Evolutionary conservation across 2,113 vertebrate species (phyloP).

Genomic region (Sinocyclocheilus anophthalmus): DNA sequence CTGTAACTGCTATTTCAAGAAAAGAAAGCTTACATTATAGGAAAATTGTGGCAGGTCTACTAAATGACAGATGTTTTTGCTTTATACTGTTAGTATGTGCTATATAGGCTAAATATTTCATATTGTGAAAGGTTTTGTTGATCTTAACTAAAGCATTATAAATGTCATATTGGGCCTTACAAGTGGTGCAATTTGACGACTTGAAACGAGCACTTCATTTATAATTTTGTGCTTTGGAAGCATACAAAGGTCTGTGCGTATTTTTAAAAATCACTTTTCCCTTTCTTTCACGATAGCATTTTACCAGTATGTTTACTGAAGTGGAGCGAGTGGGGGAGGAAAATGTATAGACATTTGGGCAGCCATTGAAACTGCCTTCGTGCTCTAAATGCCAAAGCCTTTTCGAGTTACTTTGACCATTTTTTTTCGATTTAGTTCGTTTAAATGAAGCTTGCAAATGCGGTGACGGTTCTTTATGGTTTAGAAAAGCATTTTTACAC

Average conservation of each 20-base stretch:
- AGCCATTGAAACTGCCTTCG: conserved; percentile 37
- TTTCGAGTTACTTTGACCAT: neutral
- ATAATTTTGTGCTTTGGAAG: neutral
- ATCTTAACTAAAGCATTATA: conserved; percentile 12
- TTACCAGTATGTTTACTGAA: conserved; percentile 29
- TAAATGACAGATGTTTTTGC: neutral
- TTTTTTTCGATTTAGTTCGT: neutral
- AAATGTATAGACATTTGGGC: conserved; percentile 44
- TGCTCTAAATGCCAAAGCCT: conserved; percentile 20
- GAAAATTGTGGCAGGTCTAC: neutral
- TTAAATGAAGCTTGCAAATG: no score
- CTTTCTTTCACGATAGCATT: neutral
- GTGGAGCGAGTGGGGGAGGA: conserved; percentile 42
- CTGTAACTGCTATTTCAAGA: conserved; percentile 48
- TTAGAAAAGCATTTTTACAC: neutral
- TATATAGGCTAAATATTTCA: conserved; percentile 17
- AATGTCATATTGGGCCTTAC: neutral
- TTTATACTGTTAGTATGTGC: conserved; percentile 4
- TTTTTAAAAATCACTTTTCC: neutral
- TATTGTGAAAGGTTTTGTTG: conserved; percentile 12
- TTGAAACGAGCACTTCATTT: neutral
- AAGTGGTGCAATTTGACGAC: neutral
- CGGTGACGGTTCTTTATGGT: neutral
- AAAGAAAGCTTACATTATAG: conserved; percentile 39
- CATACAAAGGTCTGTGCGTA: neutral